Evolutionary conservation across 2,888 invertebrate genomes (phyloP), one percentile per base, ranked within the genome.

Genomic region (Pachymerium ferrugineum): DNA sequence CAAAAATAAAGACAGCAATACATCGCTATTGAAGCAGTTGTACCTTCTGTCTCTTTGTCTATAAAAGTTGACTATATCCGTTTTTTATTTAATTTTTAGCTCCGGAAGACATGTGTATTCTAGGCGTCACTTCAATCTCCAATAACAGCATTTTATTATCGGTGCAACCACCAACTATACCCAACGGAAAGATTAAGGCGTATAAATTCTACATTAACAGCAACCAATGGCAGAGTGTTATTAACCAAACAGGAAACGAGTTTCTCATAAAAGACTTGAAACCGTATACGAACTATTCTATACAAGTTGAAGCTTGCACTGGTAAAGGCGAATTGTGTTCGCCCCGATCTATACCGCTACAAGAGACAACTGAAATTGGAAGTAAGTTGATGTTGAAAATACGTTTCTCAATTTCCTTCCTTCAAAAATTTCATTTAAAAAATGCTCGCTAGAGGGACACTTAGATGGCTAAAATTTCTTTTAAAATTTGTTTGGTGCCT

Each of bases 291-390:
- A 31, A 42, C 25, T 75, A 75, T 62, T 42, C 16, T 42, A 30
- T 76, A 74, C 75, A 71, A 76, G 84, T 67, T 77, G 76, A 12
- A 78, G 83, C 79, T 84, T 92, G 38, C 81, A 83, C 42, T 87
- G n/a, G n/a, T n/a, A 88, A 74, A 0, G 83, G 85, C 0, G 68
- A 73, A 16, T 82, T 84, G 47, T 90, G 89, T 79, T 92, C 93
- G 1, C 80, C 84, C 29, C 81, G 83, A 10, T 86, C 87, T 70
- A 82, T 84, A 77, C 83, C 85, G 0, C 82, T 88, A 54, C 82
- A 82, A 76, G 83, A 87, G 0, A 82, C 84, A 29, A 90, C 90
- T 0, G 83, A 85, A 75, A 87, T 90, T 77, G 90, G 90, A 62
- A 79, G 84, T 75, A 87, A 88, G 30, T 85, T 85, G 14, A 12